Base-by-base conservation (phyloP, 2,113 vertebrate genomes). In the Columba livia region DNA sequence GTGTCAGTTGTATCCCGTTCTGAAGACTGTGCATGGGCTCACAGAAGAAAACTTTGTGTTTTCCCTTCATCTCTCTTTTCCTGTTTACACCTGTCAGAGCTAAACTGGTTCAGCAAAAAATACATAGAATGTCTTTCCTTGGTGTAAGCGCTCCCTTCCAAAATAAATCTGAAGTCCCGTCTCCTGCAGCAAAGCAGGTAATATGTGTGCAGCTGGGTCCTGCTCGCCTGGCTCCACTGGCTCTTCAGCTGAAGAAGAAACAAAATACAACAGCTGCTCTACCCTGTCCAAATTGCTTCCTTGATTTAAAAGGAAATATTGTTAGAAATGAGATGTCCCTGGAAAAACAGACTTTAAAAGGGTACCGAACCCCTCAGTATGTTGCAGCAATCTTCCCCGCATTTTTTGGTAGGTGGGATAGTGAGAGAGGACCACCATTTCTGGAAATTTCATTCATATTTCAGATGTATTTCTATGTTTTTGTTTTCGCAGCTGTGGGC, bases 41-140 rank as follows among this genome's bases (percentile, higher is more conserved):
- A 1, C 11, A 26, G 28, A 19, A 48, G 62, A 15, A 57, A 60
- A 21, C 53, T 81, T 21, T 54, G 18, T 64, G 65, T 65, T 47
- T 53, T 44, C 34, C 66, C 48, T 67, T 56, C 51, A 19, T 36
- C 69, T 38, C 42, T 53, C 88, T 29, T 5, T 23, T 66, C 9
- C 48, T 60, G 23, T 61, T 91, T 70, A 42, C 69, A 57, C 70
- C 64, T 78, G 60, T 15, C 89, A 54, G 42, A 86, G 42, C 51
- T 20, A 6, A 84, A 74, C 10, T 0, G 0, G 29, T 51, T 72
- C 48, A 31, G 36, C 12, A 62, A 57, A 89, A n/a, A 17, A 5
- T 1, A 40, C 0, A 3, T 11, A 84, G 31, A 2, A 18, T 42
- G 28, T 8, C 34, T 62, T 28, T 23, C 9, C 1, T 1, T 36